Evolutionary conservation across 2,888 invertebrate genomes (phyloP), one percentile per base, ranked within the genome.

Genomic region (Liodrosophila aerea): DNA sequence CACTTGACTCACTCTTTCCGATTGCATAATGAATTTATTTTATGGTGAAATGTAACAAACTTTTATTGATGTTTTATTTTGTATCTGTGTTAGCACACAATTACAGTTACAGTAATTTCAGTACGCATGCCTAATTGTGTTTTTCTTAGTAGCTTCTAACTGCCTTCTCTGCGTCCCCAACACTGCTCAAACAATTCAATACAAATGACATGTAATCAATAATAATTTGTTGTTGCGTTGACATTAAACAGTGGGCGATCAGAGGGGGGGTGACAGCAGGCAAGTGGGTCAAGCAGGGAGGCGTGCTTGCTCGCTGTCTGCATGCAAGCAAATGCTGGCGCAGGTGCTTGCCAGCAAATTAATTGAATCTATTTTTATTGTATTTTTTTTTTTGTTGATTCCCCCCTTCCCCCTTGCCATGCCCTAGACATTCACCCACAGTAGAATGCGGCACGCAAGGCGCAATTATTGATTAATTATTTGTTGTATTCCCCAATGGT

Each of bases 401-500:
- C 39, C 15, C 54, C 27, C 9, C 16, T 43, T 22, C 7, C 36
- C 5, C 15, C 31, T 16, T 11, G 18, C 5, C n/a, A n/a, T n/a
- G 47, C 31, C 7, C 33, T 33, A 9, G 33, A 34, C 41, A 43
- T 33, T 58, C 37, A 44, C 39, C 37, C 54, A 7, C n/a, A 18
- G 29, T 18, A 46, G 59, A 66, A 66, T 44, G 50, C 29, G 43
- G 47, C 83, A 66, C 80, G 80, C 72, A 62, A 72, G 44, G 50
- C 61, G 50, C 47, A 76, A 63, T 76, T 77, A 81, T 77, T 86
- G 77, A 77, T 77, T 86, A 84, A 80, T 80, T 80, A 80, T 72
- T 75, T 83, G 40, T 44, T 39, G 40, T 64, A 29, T 40, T 15
- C 9, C 5, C 2, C 22, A 5, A 7, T 30, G 15, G 47, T 12